Evolutionary conservation across 2,797 vertebrate genomes (phyloP), one percentile per base, ranked within the genome.

Genomic region (Coreius guichenoti): DNA sequence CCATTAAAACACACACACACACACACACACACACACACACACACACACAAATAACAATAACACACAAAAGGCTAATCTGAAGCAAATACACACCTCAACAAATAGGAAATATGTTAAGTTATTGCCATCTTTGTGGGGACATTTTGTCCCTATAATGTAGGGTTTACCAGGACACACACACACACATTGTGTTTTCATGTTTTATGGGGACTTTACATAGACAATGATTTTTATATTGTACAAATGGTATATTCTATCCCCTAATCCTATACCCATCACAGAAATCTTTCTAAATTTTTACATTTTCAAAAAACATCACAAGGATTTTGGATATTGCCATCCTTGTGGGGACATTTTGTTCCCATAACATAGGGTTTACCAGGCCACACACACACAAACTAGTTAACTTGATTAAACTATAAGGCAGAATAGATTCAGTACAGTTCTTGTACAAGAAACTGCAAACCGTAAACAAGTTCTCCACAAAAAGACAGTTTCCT

Each of bases 1-100:
- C 68, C 75, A 81, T 86, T 83, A 80, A 54, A 68, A 76, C 29
- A 49, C 63, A 78, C 19, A 72, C 11, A 47, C 49, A 76, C 8
- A 56, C 7, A 72, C 21, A 31, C 29, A 58, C 23, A 72, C 49
- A n/a, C 49, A 76, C n/a, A n/a, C n/a, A 72, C 85, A 72, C 39
- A 82, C 43, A 82, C 85, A 54, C 29, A 43, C 39, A 43, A 36
- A 36, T 36, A 36, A 36, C 19, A 75, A 36, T 45, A 51, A 79
- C 65, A 45, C 5, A 67, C 33, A 69, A 78, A 68, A 45, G n/a
- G 26, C 75, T 79, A 70, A 69, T 79, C 19, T 47, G 36, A 84
- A 68, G 68, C 13, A 56, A 74, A 67, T 39, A 39, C 31, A 47
- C 61, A 43, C 13, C 68, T 43, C 31, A 73, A 39, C 43, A 31